Base-by-base conservation (phyloP, 2,113 vertebrate genomes). In the Oreochromis niloticus region DNA sequence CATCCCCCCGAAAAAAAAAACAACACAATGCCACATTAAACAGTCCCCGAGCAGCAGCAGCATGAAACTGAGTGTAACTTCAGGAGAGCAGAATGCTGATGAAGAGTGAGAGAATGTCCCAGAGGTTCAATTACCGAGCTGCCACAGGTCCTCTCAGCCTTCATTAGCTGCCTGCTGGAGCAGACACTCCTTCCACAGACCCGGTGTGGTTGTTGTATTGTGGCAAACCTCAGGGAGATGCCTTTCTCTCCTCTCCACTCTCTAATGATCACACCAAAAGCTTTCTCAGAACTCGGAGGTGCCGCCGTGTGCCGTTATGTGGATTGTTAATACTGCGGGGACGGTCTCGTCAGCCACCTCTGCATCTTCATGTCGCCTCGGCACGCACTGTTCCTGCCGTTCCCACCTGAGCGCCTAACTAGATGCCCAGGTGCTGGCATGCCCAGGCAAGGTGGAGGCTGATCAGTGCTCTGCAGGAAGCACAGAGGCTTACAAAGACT, bases 71-170 rank as follows among this genome's bases (percentile, higher is more conserved):
- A 41, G 19, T 43, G 87, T 36, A 83, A 59, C 79, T 83, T 87
- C 80, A 81, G 88, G 84, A 87, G 73, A 81, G 80, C 90, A 86
- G 92, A 32, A 91, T 92, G 90, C 92, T 93, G 93, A 94, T 93
- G 92, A 90, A 93, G 93, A 92, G 92, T 88, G 94, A 91, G 94
- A 93, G 90, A 93, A 95, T 92, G 95, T 94, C 95, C 95, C 88
- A 56, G 80, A 95, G 95, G 87, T 94, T 88, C 92, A 96, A 95
- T 96, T 96, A 96, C 55, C 5, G 83, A 80, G 94, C 89, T 92
- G 14, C 89, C 92, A 86, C 91, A 92, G 93, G 87, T 93, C 94
- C 91, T 90, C 91, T 87, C 91, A 93, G 93, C 93, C 92, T 90
- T 95, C 93, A 94, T 96, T 95, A 95, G 95, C 81, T 73, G 92